Evolutionary conservation across 2,113 vertebrate species (phyloP).

Genomic region (Litocranius walleri): DNA sequence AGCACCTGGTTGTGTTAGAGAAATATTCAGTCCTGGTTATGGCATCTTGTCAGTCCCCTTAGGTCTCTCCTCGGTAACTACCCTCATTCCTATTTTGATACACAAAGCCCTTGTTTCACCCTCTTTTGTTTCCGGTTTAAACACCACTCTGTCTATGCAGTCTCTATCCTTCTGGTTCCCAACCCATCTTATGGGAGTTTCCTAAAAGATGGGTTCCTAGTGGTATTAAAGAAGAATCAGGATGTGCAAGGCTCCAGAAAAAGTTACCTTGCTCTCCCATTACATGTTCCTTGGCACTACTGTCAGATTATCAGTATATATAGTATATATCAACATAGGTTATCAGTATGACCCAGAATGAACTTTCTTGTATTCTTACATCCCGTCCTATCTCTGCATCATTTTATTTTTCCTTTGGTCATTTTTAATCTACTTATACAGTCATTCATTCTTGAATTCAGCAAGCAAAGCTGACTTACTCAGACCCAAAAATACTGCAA

Average conservation of each 20-base stretch:
- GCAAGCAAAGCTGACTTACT: background rate
- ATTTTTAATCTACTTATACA: background rate
- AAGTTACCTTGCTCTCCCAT: background rate
- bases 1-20: background rate
- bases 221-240: background rate
- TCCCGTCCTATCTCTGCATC: background rate
- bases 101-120: background rate
- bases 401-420: background rate
- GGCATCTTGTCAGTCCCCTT: background rate
- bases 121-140: background rate
- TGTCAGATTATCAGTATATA: background rate
- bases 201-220: background rate
- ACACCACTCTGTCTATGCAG: background rate
- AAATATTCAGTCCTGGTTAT: background rate
- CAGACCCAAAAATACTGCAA: background rate
- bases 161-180: background rate
- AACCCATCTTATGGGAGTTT: too few relatives aligned
- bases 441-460: slow-evolving; percentile 8
- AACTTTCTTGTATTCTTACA: background rate
- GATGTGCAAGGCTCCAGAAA: background rate
- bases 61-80: background rate
- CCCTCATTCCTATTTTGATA: background rate
- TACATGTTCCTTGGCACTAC: background rate
- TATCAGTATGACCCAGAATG: background rate
- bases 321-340: background rate